phyloP scores from a whole-genome alignment of 2,113 vertebrate genomes.

The Rhizomys pruinosus region DNA sequence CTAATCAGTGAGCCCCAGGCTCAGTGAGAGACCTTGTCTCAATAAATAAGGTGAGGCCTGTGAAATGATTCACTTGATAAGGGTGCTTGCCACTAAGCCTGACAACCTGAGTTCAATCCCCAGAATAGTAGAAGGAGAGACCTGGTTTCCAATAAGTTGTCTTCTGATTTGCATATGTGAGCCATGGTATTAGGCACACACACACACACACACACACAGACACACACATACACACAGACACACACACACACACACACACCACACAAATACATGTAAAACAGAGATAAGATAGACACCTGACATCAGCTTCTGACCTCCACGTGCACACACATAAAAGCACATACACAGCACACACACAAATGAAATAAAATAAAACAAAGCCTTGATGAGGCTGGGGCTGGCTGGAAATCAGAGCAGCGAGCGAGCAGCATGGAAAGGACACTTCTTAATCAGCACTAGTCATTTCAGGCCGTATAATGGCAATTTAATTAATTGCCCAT shows the following conservation, averaged over 20 bases:
- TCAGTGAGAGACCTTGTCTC: not conserved
- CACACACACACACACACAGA: not conserved
- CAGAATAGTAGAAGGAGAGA: not conserved
- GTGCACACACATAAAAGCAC: not conserved
- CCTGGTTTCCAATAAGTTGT: not conserved
- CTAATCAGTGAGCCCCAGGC: not conserved
- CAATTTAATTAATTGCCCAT: not conserved
- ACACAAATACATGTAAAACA: not conserved
- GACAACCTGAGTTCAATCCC: too few relatives aligned
- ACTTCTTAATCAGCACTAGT: not conserved
- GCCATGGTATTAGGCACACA: fast-evolving
- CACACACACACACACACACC: not conserved
- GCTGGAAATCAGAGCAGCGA: not conserved
- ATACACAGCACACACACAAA: not conserved
- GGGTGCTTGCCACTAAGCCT: too few relatives aligned
- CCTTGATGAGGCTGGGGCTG: fast-evolving
- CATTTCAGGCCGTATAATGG: not conserved
- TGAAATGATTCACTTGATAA: too few relatives aligned
- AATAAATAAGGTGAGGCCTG: too few relatives aligned
- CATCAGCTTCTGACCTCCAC: too few relatives aligned
- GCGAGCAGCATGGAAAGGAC: fast-evolving
- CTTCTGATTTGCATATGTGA: not conserved
- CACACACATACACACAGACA: not conserved
- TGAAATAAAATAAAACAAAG: not conserved
- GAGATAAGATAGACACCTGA: not conserved